Evolutionary conservation across 2,797 vertebrate genomes (phyloP).

Genomic region (Sebastolobus alascanus): DNA sequence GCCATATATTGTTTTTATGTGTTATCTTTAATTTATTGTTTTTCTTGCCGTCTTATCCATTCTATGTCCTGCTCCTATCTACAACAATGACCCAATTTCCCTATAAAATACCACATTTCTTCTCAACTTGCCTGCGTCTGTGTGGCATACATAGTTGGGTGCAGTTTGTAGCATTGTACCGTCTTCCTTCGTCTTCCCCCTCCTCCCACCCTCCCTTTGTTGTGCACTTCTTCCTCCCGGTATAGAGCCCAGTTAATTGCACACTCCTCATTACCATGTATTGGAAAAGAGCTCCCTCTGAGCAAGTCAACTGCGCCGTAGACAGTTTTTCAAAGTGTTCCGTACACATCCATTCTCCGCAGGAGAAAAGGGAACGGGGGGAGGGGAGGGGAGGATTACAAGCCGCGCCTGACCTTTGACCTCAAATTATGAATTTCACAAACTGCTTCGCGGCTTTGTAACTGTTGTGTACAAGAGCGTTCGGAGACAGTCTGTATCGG

Average conservation of each 20-base stretch:
- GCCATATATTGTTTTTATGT: conserved; percentile 9
- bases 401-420: conserved; percentile 59
- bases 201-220: conserved; percentile 28
- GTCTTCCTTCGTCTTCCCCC: conserved; percentile 16
- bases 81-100: conserved; percentile 48
- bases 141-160: conserved; percentile 47
- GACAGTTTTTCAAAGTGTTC: conserved; percentile 55
- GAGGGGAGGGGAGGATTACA: background rate
- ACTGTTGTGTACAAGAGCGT: conserved; percentile 4
- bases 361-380: background rate
- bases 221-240: conserved; percentile 61
- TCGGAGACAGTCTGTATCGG: conserved; percentile 19
- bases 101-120: conserved; percentile 26
- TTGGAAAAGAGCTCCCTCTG: conserved; percentile 65
- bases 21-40: conserved; percentile 29
- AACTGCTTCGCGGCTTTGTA: conserved; percentile 49
- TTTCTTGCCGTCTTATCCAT: background rate
- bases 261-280: conserved; percentile 75
- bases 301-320: conserved; percentile 54
- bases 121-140: conserved; percentile 16
- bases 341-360: conserved; percentile 48
- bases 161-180: conserved; percentile 50
- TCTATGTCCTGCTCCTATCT: background rate
- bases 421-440: conserved; percentile 58
- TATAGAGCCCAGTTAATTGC: conserved; percentile 70